A percentile compares a stretch with the other conserved stretches of the same genome.
Conservation (phyloP, 2,113 vertebrate species). For the Tichodroma muraria region DNA sequence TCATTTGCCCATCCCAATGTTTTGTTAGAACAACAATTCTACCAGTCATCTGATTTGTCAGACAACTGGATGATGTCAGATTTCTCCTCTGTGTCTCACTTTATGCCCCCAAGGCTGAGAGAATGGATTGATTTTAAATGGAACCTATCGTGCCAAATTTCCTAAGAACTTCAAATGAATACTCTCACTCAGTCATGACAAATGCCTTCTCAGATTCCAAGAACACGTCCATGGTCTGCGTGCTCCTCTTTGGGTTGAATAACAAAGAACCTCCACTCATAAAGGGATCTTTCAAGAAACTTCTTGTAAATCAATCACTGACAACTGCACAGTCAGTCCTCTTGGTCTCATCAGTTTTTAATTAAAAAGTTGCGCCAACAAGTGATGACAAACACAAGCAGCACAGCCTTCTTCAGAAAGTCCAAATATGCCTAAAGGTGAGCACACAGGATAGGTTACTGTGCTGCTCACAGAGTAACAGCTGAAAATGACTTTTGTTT, state of each 20-base stretch:
- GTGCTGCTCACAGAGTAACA: background rate
- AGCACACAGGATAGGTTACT: background rate
- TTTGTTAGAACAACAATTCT: background rate
- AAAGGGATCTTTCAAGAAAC: slow-evolving; percentile 14
- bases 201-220: background rate
- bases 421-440: background rate
- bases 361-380: slow-evolving; percentile 5
- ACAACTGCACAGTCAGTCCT: background rate
- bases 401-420: background rate
- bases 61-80: slow-evolving; percentile 4
- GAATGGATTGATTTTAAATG: slow-evolving; percentile 16
- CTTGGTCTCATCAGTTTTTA: slow-evolving; percentile 28
- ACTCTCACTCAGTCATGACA: background rate
- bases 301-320: slow-evolving; percentile 20
- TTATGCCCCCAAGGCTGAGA: background rate
- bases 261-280: background rate
- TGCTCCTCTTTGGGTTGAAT: background rate
- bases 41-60: slow-evolving; percentile 15
- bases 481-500: background rate
- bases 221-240: background rate
- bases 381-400: background rate
- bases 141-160: background rate
- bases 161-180: slow-evolving; percentile 1
- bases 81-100: background rate
- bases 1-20: background rate